These are phyloP conservation scores for Pterostichus madidus DNA, from an alignment of 2,888 invertebrate species.

Conservation along the genomic window DNA sequence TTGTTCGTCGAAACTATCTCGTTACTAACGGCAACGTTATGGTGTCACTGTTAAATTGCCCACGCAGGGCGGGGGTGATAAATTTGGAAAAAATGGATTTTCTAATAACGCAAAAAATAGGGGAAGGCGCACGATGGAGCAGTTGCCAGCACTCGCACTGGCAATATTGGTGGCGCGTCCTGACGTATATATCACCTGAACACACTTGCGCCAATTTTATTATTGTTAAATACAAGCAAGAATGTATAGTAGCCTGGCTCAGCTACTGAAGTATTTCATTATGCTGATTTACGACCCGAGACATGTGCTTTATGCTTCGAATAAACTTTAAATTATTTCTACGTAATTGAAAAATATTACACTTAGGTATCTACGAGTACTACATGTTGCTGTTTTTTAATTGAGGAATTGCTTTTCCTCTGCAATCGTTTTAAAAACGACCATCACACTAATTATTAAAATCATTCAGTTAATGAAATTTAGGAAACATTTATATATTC, in stretches of 20 bases:
- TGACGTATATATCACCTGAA: conserved; percentile 57
- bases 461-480: no score
- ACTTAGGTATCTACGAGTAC: no score
- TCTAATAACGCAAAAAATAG: conserved; percentile 64
- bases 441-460: no score
- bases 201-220: conserved; percentile 38
- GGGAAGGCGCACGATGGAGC: conserved; percentile 1
- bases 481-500: no score
- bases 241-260: conserved; percentile 1
- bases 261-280: conserved; percentile 21
- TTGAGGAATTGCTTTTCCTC: no score
- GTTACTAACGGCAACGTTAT: conserved; percentile 50
- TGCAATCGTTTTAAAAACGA: no score
- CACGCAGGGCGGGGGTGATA: conserved; percentile 46
- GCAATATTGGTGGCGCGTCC: conserved; percentile 53
- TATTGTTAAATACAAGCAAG: conserved; percentile 59
- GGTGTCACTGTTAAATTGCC: conserved; percentile 58
- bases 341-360: no score
- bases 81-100: conserved; percentile 58
- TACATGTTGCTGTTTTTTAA: no score
- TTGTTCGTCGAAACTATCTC: conserved; percentile 64
- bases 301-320: conserved; percentile 28
- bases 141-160: conserved; percentile 10
- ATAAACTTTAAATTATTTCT: not conserved
- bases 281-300: conserved; percentile 22